Conservation (phyloP, 1,140 invertebrate species). For the Aphis craccivora region DNA sequence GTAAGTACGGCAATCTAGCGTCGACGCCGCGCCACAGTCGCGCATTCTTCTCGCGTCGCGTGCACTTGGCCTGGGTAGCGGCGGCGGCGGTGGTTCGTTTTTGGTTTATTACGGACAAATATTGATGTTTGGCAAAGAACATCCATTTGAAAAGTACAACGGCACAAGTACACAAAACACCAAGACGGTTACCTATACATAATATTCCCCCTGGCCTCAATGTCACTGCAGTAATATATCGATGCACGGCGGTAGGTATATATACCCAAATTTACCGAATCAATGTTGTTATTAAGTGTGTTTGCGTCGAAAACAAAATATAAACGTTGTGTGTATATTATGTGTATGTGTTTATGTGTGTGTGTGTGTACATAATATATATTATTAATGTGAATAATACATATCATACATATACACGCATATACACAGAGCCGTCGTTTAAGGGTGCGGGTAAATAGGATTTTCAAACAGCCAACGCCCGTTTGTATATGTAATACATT, state of each 20-base stretch:
- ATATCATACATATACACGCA: not conserved
- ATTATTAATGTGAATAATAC: constrained; percentile 14
- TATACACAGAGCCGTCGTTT: not conserved
- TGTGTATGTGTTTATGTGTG: no score
- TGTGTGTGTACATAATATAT: not conserved
- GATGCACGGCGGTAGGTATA: not conserved
- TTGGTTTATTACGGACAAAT: constrained; percentile 57
- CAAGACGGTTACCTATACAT: constrained; percentile 47
- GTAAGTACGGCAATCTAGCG: constrained; percentile 32
- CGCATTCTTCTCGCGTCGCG: not conserved
- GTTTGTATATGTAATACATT: not conserved
- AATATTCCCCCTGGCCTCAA: constrained; percentile 21
- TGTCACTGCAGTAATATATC: not conserved
- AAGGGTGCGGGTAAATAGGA: not conserved
- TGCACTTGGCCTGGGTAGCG: constrained; percentile 5
- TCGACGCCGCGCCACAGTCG: constrained; percentile 18
- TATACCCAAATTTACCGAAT: constrained; percentile 37
- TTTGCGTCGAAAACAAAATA: constrained; percentile 39
- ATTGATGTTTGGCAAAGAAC: constrained; percentile 58
- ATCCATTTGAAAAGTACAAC: constrained; percentile 58
- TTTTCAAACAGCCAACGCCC: constrained; percentile 12
- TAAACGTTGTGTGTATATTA: not conserved
- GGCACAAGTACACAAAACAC: constrained; percentile 57
- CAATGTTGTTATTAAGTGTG: constrained; percentile 50
- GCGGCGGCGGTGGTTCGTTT: constrained; percentile 51